Evolutionary conservation across 1,140 invertebrate species (phyloP).

Genomic region (Mactra quadrangularis): DNA sequence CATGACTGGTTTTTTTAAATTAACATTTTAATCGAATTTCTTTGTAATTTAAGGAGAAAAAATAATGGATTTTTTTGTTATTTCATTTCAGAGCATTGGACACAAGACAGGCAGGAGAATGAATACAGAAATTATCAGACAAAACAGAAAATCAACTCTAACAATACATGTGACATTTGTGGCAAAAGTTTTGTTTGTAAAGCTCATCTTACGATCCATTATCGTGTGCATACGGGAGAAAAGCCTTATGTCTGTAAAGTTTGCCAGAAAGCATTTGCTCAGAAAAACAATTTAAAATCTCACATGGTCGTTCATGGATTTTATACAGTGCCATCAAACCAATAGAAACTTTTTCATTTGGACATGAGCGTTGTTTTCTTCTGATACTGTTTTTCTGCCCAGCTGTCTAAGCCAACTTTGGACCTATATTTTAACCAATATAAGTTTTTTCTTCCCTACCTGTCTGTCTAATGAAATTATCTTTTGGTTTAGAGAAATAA

Average conservation of each 20-base stretch:
- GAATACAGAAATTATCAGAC: neutral
- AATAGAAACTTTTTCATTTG: no score
- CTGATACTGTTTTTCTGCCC: no score
- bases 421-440: no score
- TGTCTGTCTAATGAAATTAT: no score
- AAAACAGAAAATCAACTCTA: neutral
- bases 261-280: constrained; percentile 48
- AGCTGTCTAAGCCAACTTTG: no score
- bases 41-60: no score
- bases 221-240: constrained; percentile 39
- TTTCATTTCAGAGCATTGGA: neutral
- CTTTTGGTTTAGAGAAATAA: no score
- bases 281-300: constrained; percentile 38
- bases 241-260: constrained; percentile 41
- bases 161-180: constrained; percentile 13
- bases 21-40: no score
- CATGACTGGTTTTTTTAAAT: no score
- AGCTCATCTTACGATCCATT: constrained; percentile 39
- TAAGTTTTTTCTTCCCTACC: no score
- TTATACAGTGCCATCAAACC: no score
- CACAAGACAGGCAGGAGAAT: neutral
- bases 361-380: no score
- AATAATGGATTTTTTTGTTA: neutral
- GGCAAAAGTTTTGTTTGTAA: constrained; percentile 8
- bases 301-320: constrained; percentile 35